A percentile compares a stretch with the other conserved stretches of the same genome.
phyloP scores from a whole-genome alignment of 2,113 vertebrate species.

The Paramisgurnus dabryanus region DNA sequence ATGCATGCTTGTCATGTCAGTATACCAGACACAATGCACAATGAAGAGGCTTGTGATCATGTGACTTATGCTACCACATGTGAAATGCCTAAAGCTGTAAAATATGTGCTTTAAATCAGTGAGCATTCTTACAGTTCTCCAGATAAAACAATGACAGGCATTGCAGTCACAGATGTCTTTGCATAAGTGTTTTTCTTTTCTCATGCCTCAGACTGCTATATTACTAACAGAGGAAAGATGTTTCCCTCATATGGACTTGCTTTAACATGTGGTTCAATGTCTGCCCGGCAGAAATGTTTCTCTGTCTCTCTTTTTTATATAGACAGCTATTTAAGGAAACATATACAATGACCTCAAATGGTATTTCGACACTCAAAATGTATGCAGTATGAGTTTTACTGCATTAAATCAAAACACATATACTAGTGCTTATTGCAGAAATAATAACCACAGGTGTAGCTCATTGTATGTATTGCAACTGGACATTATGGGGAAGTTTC shows the following conservation, averaged over 20 bases:
- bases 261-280: conserved; percentile 33
- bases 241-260: conserved; percentile 22
- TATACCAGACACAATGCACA: conserved; percentile 9
- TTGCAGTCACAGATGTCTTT: not conserved
- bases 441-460: too few species aligned
- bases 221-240: not conserved
- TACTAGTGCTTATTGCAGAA: too few species aligned
- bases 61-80: not conserved
- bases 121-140: not conserved
- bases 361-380: too few species aligned
- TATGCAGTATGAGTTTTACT: too few species aligned
- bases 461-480: too few species aligned
- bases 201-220: not conserved
- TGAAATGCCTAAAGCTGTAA: not conserved
- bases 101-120: not conserved
- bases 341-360: too few species aligned
- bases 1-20: not conserved
- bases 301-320: not conserved
- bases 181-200: not conserved
- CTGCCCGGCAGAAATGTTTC: conserved; percentile 7
- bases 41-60: conserved; percentile 14
- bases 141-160: not conserved
- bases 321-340: not conserved
- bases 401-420: too few species aligned
- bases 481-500: too few species aligned